Evolutionary conservation across 2,113 vertebrate species (phyloP), one percentile per base, ranked within the genome.

Genomic region (Malurus cyaneus): DNA sequence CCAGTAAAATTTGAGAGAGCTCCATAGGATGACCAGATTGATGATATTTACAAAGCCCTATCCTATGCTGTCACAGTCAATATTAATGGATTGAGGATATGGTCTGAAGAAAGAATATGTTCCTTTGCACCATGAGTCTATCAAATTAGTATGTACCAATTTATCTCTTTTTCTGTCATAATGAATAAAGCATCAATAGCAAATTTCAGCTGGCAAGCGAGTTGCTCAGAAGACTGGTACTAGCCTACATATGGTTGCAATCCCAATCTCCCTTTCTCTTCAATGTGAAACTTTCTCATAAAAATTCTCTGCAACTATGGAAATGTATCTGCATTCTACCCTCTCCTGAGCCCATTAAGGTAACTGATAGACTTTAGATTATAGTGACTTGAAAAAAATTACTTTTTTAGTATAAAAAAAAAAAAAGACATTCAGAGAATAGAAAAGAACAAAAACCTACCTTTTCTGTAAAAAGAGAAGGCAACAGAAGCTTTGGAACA

Each of bases 401-500:
- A 71, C 73, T 83, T 93, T 85, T 89, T 80, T 69, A 79, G 74
- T 49, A 88, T 69, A 28, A 17, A 82, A 69, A 62, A 69, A 62
- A 52, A 85, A 25, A 26, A 77, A 90, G 62, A 85, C 73, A 70
- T 94, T 84, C 64, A 96, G 74, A 93, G 72, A 89, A 91, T 79
- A 96, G 60, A 95, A 94, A 94, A 89, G 76, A 16, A 89, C 41
- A 92, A 88, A 94, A 61, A 16, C 25, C 10, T 44, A 86, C 44
- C 67, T 89, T 95, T 93, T 96, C 52, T 92, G 72, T 80, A 94
- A 92, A 94, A 88, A 52, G 31, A 73, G 92, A 88, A 84, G 84
- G 94, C 96, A 96, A 97, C 80, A 97, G 97, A 96, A 93, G 91
- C 97, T 94, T 91, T 95, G 88, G 91, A 97, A 96, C 92, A 97